phyloP scores from a whole-genome alignment of 1,140 invertebrate genomes.

The Cydia splendana region DNA sequence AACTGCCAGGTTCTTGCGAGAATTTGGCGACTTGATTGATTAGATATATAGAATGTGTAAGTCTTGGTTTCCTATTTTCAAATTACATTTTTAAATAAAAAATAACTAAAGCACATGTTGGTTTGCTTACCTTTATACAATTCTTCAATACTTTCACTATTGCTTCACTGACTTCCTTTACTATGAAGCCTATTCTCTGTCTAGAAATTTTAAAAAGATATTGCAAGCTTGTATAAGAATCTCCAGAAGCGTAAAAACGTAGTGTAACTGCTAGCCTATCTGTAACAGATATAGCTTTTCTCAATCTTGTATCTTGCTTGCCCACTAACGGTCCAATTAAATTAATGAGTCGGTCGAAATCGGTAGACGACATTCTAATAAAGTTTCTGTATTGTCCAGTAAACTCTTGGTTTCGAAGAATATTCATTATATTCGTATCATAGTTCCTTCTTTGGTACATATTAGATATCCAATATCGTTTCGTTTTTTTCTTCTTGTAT shows the following conservation, averaged over 20 bases:
- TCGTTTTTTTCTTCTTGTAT: constrained; percentile 42
- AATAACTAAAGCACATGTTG: constrained; percentile 29
- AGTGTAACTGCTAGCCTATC: constrained; percentile 43
- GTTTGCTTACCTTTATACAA: constrained; percentile 36
- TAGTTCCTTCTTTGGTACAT: constrained; percentile 38
- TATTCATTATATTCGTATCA: constrained; percentile 36
- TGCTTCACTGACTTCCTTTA: constrained; percentile 42
- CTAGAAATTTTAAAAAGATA: constrained; percentile 38
- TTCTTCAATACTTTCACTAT: constrained; percentile 39
- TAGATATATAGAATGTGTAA: constrained; percentile 32
- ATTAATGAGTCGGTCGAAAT: constrained; percentile 41
- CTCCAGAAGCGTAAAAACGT: constrained; percentile 43
- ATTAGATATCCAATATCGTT: constrained; percentile 41
- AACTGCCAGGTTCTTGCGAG: constrained; percentile 23
- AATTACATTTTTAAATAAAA: background rate
- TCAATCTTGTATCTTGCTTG: constrained; percentile 34
- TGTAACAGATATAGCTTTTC: constrained; percentile 42
- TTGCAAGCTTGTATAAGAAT: constrained; percentile 43
- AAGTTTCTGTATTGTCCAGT: constrained; percentile 40
- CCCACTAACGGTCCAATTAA: constrained; percentile 39
- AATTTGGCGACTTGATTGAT: constrained; percentile 37
- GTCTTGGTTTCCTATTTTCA: constrained; percentile 14
- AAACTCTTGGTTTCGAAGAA: constrained; percentile 39
- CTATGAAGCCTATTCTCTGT: constrained; percentile 40
- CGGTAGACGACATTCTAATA: constrained; percentile 38